Evolutionary conservation across 2,797 vertebrate genomes (phyloP).

Genomic region (Halcyon badia): DNA sequence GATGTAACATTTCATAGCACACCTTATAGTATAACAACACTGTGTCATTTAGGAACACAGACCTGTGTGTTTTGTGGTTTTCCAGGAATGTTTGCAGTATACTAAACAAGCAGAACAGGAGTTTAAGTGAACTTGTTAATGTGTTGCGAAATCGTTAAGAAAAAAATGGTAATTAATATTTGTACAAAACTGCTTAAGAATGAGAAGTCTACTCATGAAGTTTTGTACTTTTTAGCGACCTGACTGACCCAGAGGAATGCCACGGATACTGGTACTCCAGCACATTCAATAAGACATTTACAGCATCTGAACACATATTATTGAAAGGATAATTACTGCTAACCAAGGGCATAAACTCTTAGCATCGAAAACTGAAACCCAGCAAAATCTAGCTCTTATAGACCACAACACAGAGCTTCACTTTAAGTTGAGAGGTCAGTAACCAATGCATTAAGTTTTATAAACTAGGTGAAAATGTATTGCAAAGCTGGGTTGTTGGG

Average conservation of each 20-base stretch:
- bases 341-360: background rate
- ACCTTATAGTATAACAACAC: background rate
- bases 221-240: background rate
- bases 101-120: background rate
- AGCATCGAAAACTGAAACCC: background rate
- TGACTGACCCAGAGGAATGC: background rate
- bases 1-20: background rate
- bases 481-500: background rate
- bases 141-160: background rate
- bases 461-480: background rate
- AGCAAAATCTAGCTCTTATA: background rate
- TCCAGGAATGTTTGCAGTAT: background rate
- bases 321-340: background rate
- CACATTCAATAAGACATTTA: background rate
- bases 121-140: background rate
- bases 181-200: background rate
- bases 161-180: background rate
- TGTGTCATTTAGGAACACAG: background rate
- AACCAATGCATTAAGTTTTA: rapidly evolving
- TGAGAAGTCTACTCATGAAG: background rate
- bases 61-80: background rate
- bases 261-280: background rate
- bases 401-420: background rate
- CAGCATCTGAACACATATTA: background rate
- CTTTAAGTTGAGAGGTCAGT: background rate